Base-by-base conservation (phyloP, 64 coral and sea anemone genomes). In the Dendrophyllia cribrosa region DNA sequence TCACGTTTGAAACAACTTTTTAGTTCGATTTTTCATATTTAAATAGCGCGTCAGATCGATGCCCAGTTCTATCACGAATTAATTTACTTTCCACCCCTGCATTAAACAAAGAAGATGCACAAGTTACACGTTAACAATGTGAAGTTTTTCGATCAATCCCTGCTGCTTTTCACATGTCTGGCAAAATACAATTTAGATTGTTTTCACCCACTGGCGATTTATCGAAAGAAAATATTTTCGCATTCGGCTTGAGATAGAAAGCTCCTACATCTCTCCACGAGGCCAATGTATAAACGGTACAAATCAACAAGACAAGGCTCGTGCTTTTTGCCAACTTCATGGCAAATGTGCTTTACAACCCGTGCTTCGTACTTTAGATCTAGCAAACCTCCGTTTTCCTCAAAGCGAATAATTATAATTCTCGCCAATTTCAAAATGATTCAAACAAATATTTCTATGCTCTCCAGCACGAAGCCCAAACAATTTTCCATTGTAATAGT, bases 401-500 rank as follows among this genome's bases (percentile, higher is more conserved):
- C 56, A 89, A 89, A 89, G 2, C 43, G 55, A 46, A 79, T 77
- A n/a, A n/a, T n/a, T n/a, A 51, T 34, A 89, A 51, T 89, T 92
- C 34, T 58, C 21, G 7, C 68, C 89, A 22, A 83, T 3, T 70
- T 91, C 78, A 91, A 83, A 91, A 71, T 91, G 75, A 58, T 91
- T 58, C 9, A 91, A 24, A 34, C 7, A 24, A 19, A 85, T 56
- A 85, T 26, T 91, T 62, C 78, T 75, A 24, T 82, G 89, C 34
- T 91, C 89, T 16, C 76, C 66, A 51, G 43, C 64, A 71, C 66
- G 66, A 55, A 91, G 75, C 3, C 89, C 89, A 91, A 84, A 91
- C 15, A 91, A 11, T 67, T 92, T 86, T 43, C 82, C 56, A 71
- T 92, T 92, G 49, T 85, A 92, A 51, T 76, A 85, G 75, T 92